Evolutionary conservation across 2,797 vertebrate genomes (phyloP).

Genomic region (Cichlasoma orientale): DNA sequence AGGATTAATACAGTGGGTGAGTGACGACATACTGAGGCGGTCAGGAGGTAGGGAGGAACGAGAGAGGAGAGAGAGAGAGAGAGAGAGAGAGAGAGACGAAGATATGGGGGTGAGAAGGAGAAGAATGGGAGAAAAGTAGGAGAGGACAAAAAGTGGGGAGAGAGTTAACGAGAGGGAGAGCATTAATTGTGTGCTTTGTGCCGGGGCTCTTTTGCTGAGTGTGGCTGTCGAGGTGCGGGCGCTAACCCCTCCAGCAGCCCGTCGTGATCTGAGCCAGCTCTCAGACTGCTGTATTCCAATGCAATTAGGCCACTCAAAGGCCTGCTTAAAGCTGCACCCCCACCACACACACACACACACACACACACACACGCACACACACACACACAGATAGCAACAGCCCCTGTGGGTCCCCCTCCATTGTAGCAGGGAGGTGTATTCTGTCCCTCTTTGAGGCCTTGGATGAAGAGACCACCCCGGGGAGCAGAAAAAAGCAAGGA

Average conservation of each 20-base stretch:
- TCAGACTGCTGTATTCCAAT: slow-evolving; percentile 92
- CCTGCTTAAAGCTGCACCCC: slow-evolving; percentile 91
- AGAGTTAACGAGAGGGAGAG: slow-evolving; percentile 78
- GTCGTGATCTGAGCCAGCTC: slow-evolving; percentile 88
- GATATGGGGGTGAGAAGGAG: slow-evolving; percentile 50
- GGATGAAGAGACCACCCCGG: slow-evolving; percentile 84
- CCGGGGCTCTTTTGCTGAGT: slow-evolving; percentile 83
- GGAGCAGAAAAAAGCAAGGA: slow-evolving; percentile 77
- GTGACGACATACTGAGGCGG: slow-evolving; percentile 64
- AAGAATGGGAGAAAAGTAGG: slow-evolving; percentile 56
- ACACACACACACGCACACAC: slow-evolving; percentile 20
- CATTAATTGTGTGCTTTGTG: slow-evolving; percentile 77
- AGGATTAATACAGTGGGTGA: slow-evolving; percentile 73
- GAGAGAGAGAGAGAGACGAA: slow-evolving; percentile 28
- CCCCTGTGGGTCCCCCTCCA: slow-evolving; percentile 78
- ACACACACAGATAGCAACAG: slow-evolving; percentile 70
- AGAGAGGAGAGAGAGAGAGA: background rate
- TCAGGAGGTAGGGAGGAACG: background rate
- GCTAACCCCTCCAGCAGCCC: slow-evolving; percentile 88
- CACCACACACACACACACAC: slow-evolving; percentile 33
- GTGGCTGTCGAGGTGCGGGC: slow-evolving; percentile 85
- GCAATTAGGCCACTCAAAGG: slow-evolving; percentile 95
- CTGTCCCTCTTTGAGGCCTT: slow-evolving; percentile 76
- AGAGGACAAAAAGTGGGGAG: slow-evolving; percentile 77
- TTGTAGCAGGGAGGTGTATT: slow-evolving; percentile 78